Conservation (phyloP, 2,113 vertebrate genomes). For the Hemicordylus capensis region DNA sequence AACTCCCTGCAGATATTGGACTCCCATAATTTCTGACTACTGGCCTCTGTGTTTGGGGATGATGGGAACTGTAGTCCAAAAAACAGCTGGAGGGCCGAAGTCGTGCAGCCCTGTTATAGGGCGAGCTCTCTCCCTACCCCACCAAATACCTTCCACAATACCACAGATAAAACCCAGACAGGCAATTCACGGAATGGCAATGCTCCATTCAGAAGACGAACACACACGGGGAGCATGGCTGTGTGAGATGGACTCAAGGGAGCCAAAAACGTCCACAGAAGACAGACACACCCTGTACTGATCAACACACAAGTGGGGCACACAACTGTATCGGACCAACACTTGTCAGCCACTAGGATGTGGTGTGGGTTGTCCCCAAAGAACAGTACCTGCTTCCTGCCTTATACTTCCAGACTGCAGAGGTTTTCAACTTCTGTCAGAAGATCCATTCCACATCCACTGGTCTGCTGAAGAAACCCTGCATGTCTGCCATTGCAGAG, state of each 20-base stretch:
- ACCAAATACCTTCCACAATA: background rate
- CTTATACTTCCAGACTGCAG: background rate
- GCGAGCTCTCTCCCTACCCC: background rate
- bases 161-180: background rate
- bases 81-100: too few species aligned
- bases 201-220: background rate
- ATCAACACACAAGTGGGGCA: background rate
- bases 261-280: background rate
- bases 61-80: too few species aligned
- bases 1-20: too few species aligned
- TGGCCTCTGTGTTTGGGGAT: too few species aligned
- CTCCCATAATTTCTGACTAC: too few species aligned
- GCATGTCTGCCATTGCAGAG: background rate
- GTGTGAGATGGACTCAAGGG: background rate
- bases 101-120: too few species aligned
- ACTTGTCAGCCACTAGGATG: background rate
- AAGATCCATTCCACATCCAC: background rate
- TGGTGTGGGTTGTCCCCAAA: background rate
- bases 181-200: background rate
- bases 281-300: too few species aligned
- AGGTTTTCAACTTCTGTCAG: background rate
- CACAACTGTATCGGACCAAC: background rate
- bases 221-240: background rate
- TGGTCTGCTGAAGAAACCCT: background rate
- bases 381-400: background rate